Conservation (phyloP, 2,888 invertebrate species). For the Blastobasis lacticolella region DNA sequence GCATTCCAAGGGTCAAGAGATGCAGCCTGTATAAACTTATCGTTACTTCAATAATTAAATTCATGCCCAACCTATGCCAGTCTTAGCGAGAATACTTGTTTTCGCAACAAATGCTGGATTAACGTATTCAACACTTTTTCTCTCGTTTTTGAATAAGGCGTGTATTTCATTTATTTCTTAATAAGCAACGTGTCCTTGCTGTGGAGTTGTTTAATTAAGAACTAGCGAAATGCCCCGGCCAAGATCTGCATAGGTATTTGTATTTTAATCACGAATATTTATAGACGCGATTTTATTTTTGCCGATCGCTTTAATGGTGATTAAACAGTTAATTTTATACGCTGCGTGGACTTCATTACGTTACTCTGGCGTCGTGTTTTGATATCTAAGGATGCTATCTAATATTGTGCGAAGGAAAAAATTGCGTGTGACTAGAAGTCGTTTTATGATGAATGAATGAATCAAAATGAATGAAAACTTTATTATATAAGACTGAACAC, state of each 20-base stretch:
- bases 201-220: conserved; percentile 53
- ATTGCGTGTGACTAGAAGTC: too few relatives aligned
- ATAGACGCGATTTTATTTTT: conserved; percentile 38
- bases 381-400: too few relatives aligned
- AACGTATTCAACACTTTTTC: conserved; percentile 27
- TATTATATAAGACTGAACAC: too few relatives aligned
- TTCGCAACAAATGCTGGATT: conserved; percentile 33
- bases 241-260: conserved; percentile 39
- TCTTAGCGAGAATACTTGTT: conserved; percentile 32
- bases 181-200: conserved; percentile 42
- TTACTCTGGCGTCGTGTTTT: too few relatives aligned
- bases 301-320: conserved; percentile 30
- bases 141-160: conserved; percentile 35
- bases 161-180: conserved; percentile 61
- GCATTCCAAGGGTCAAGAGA: too few relatives aligned
- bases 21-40: conserved; percentile 12
- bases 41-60: conserved; percentile 8
- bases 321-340: conserved; percentile 27
- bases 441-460: too few relatives aligned
- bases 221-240: conserved; percentile 30
- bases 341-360: too few relatives aligned
- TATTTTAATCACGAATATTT: conserved; percentile 53
- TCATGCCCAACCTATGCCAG: conserved; percentile 23
- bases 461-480: too few relatives aligned
- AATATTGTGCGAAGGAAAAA: too few relatives aligned